phyloP scores from a whole-genome alignment of 2,113 vertebrate genomes.

The Carlito syrichta region DNA sequence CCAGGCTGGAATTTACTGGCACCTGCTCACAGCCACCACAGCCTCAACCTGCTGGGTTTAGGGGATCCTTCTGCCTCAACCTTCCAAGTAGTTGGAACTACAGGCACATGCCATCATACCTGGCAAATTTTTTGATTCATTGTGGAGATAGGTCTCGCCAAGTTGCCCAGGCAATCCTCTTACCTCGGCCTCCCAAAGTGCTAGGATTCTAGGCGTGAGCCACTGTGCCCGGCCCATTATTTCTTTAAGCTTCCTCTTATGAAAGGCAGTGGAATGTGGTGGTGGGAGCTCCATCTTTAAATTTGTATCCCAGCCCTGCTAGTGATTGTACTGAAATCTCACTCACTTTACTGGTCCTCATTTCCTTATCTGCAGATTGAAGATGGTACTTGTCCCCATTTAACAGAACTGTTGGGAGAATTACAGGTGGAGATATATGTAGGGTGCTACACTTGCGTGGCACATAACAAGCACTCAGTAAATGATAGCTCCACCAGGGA shows the following conservation, averaged over 20 bases:
- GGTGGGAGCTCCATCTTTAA: background rate
- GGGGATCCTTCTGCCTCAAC: too few species aligned
- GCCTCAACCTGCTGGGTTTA: too few species aligned
- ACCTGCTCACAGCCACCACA: too few species aligned
- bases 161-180: too few species aligned
- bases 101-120: too few species aligned
- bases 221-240: too few species aligned
- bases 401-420: background rate
- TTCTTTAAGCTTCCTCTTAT: background rate
- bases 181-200: too few species aligned
- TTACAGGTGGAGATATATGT: background rate
- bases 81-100: too few species aligned
- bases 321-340: background rate
- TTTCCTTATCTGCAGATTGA: background rate
- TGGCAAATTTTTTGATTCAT: too few species aligned
- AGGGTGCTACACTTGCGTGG: background rate
- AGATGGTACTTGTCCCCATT: background rate
- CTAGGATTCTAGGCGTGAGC: too few species aligned
- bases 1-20: too few species aligned
- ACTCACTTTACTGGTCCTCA: background rate
- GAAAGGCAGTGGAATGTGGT: background rate
- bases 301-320: background rate
- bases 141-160: too few species aligned
- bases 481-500: background rate
- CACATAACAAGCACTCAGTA: background rate